A percentile compares a stretch with the other conserved stretches of the same genome.
Evolutionary conservation across 2,113 vertebrate species (phyloP).

Genomic region (Eurypyga helias): DNA sequence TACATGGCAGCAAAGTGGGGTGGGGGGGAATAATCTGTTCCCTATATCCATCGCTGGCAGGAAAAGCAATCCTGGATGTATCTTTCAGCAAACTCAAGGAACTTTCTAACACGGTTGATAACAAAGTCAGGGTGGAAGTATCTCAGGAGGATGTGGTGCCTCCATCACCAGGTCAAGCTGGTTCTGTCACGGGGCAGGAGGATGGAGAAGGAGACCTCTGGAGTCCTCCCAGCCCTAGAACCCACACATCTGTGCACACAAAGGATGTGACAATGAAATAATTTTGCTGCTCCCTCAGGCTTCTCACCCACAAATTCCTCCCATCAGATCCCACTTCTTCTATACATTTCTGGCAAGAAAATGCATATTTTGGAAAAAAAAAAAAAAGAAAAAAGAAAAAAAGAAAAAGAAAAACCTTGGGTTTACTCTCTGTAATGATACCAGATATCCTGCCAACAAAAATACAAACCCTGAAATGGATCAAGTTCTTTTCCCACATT

Average conservation of each 20-base stretch:
- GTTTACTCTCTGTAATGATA: slow-evolving; percentile 72
- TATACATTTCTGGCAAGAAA: slow-evolving; percentile 57
- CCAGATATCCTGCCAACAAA: slow-evolving; percentile 71
- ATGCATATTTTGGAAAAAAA: slow-evolving; percentile 45
- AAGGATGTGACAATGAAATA: slow-evolving; percentile 65
- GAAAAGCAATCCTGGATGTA: background rate
- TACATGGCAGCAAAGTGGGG: background rate
- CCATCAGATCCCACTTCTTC: slow-evolving; percentile 29
- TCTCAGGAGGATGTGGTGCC: background rate
- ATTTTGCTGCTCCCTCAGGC: slow-evolving; percentile 65
- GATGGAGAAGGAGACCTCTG: background rate
- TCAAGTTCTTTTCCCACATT: slow-evolving; percentile 69
- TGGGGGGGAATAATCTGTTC: background rate
- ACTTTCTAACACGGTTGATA: background rate
- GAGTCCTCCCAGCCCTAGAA: background rate
- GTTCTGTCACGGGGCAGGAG: background rate
- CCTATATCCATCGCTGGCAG: rapidly evolving
- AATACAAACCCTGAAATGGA: slow-evolving; percentile 68
- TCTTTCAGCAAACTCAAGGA: background rate
- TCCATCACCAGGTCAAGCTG: background rate
- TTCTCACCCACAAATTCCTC: slow-evolving; percentile 63
- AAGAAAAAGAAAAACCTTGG: background rate
- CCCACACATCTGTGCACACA: slow-evolving; percentile 29
- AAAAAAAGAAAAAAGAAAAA: background rate
- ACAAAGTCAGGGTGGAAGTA: background rate